A percentile compares a stretch with the other conserved stretches of the same genome.
Evolutionary conservation across 1,140 invertebrate genomes (phyloP).

Genomic region (Zophobas atratus): DNA sequence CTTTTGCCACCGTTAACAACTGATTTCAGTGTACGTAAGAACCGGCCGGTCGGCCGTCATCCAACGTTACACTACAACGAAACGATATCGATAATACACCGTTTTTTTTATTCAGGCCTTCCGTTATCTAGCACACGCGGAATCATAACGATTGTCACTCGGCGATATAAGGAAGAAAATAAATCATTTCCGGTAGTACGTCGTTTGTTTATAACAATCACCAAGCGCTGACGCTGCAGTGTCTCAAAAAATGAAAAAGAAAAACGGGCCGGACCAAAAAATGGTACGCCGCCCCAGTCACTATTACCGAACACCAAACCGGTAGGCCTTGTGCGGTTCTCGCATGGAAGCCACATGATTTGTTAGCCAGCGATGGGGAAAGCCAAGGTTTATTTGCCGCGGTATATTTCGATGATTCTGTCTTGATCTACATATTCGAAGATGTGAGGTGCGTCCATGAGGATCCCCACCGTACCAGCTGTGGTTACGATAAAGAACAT

Average conservation of each 20-base stretch:
- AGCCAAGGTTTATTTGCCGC: slow-evolving; percentile 81
- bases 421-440: slow-evolving; percentile 99
- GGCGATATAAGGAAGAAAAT: slow-evolving; percentile 63
- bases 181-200: slow-evolving; percentile 46
- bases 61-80: slow-evolving; percentile 42
- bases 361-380: slow-evolving; percentile 55
- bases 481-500: slow-evolving; percentile 98
- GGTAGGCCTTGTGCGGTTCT: slow-evolving; percentile 59
- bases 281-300: slow-evolving; percentile 26
- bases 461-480: slow-evolving; percentile 93
- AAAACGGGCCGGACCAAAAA: slow-evolving; percentile 15
- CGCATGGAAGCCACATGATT: slow-evolving; percentile 63
- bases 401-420: slow-evolving; percentile 94
- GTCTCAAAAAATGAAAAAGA: slow-evolving; percentile 30
- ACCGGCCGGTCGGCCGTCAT: slow-evolving; percentile 13
- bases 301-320: slow-evolving; percentile 47
- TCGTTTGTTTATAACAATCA: slow-evolving; percentile 48
- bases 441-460: slow-evolving; percentile 99
- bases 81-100: slow-evolving; percentile 46
- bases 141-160: slow-evolving; percentile 62
- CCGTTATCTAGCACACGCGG: slow-evolving; percentile 45
- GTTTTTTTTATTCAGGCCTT: slow-evolving; percentile 35
- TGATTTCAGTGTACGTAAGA: slow-evolving; percentile 38
- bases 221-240: slow-evolving; percentile 44
- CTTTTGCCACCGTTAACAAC: slow-evolving; percentile 45